A percentile compares a stretch with the other conserved stretches of the same genome.
Evolutionary conservation across 2,888 invertebrate genomes (phyloP).

Genomic region (Labia minor): DNA sequence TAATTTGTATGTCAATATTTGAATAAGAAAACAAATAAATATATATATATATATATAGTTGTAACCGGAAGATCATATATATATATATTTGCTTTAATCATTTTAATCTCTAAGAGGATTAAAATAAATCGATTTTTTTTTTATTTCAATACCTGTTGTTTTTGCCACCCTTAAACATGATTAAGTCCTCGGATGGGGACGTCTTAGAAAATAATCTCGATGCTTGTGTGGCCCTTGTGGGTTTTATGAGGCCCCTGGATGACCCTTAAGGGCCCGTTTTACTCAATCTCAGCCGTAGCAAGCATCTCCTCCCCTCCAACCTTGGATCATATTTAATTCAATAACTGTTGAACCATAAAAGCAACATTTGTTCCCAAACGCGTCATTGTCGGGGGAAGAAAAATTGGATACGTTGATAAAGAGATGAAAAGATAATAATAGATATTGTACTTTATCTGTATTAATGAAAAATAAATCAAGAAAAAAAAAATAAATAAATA

Average conservation of each 20-base stretch:
- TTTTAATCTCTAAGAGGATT: too few relatives aligned
- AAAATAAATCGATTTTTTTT: too few relatives aligned
- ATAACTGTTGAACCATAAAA: slow-evolving; percentile 1
- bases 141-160: too few relatives aligned
- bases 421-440: slow-evolving; percentile 13
- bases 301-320: too few relatives aligned
- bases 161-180: too few relatives aligned
- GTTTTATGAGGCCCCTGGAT: neutral
- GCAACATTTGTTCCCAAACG: slow-evolving; percentile 5
- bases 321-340: neutral
- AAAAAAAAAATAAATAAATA: neutral
- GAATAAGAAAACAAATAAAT: too few relatives aligned
- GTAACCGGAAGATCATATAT: too few relatives aligned
- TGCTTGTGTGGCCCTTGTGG: neutral
- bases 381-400: neutral
- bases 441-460: neutral
- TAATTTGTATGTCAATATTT: too few relatives aligned
- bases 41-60: too few relatives aligned
- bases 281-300: neutral
- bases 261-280: neutral
- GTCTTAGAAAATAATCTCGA: neutral
- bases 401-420: neutral
- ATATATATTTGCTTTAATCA: too few relatives aligned
- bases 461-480: slow-evolving; percentile 2
- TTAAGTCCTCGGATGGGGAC: neutral